These are phyloP conservation scores for Cygnus buccinator DNA, from an alignment of 2,113 vertebrate genomes.

Conservation along the genomic window DNA sequence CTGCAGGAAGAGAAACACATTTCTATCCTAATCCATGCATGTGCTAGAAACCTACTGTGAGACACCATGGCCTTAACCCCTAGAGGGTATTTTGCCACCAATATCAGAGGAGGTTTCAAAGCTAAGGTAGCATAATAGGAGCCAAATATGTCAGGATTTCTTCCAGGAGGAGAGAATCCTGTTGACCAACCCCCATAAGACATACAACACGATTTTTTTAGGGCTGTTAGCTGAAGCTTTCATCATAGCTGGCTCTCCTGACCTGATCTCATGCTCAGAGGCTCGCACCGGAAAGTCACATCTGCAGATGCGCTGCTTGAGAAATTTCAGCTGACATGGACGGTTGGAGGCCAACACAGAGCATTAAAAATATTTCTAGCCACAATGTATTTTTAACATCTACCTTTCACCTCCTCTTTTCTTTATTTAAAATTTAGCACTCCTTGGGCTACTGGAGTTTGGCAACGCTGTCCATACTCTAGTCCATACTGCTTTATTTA, in stretches of 20 bases:
- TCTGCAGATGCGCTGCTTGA: background rate
- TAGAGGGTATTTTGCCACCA: background rate
- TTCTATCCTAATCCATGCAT: background rate
- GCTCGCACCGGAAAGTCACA: background rate
- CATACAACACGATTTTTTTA: background rate
- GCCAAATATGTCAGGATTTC: background rate
- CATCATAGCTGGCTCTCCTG: background rate
- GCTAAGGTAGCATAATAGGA: background rate
- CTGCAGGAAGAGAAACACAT: background rate
- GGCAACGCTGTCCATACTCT: background rate
- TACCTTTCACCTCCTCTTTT: background rate
- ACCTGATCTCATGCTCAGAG: background rate
- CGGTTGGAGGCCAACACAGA: background rate
- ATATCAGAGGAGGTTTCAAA: background rate
- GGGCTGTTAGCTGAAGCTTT: background rate
- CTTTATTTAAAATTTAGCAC: background rate
- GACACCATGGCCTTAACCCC: background rate
- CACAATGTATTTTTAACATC: accelerated
- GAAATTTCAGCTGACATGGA: background rate
- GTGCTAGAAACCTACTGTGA: background rate
- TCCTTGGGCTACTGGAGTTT: background rate
- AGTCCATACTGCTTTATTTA: background rate
- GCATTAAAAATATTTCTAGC: background rate
- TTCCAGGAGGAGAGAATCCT: background rate
- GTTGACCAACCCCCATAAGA: background rate